Base-by-base conservation (phyloP, 2,113 vertebrate species). In the Syngnathoides biaculeatus region DNA sequence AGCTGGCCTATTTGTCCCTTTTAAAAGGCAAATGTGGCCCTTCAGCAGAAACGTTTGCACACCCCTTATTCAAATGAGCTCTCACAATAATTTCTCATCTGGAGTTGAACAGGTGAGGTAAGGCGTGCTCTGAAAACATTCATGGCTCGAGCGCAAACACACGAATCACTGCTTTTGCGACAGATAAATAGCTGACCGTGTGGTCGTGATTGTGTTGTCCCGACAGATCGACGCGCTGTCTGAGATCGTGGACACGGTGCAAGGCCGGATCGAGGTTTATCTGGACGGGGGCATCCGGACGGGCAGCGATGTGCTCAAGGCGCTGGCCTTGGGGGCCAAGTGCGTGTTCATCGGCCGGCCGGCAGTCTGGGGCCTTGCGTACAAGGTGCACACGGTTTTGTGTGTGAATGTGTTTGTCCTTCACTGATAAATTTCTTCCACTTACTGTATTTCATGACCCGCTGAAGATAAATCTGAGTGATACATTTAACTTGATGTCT, bases 281-380 rank as follows among this genome's bases (percentile, higher is more conserved):
- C 45, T 98, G 65, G 96, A 98, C 1, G 96, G 96, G 8, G 97
- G 96, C 11, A 89, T 99, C 84, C 89, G 95, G 39, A 95, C 95
- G 6, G 96, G 97, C 75, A 95, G 91, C 0, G 95, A 98, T 0
- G 93, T 98, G 1, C 69, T 98, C 39, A 98, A 99, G 82, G 93
- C 95, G 0, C 63, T 99, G 79, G 96, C 96, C 48, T 85, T 99
- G 22, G 97, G 96, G 52, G 95, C 96, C 48, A 97, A 92, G 85
- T 97, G 96, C 0, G 90, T 98, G 69, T 99, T 98, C 77, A 92
- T 98, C 60, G 96, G 96, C 48, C 93, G 96, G 40, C 96, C 97
- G 5, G 91, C 94, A 11, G 86, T 99, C 0, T 98, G 97, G 96
- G 96, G 96, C 55, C 94, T 98, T 1, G 91, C 95, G 57, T 98